These are phyloP conservation scores for Pogona vitticeps DNA, from an alignment of 2,113 vertebrate genomes.

Conservation along the genomic window DNA sequence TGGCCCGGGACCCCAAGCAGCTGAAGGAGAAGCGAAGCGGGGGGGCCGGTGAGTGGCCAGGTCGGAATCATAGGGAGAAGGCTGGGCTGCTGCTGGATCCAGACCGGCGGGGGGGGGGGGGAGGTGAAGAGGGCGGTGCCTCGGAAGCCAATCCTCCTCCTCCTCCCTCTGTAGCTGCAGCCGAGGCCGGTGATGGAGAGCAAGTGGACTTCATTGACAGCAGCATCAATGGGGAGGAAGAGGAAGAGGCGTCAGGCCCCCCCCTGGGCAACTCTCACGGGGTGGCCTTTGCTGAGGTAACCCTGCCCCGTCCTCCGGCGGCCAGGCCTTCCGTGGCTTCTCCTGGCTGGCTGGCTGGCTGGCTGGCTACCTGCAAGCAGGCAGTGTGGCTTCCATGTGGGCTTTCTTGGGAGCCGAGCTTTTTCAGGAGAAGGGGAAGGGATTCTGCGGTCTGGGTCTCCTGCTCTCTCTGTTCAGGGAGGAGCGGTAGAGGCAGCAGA, in stretches of 20 bases:
- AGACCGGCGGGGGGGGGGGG: fast-evolving
- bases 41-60: slow-evolving; percentile 61
- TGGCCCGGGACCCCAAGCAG: slow-evolving; percentile 80
- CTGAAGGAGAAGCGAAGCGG: slow-evolving; percentile 74
- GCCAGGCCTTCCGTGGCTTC: not conserved
- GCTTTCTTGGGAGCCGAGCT: too few relatives aligned
- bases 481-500: too few relatives aligned
- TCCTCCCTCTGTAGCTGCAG: slow-evolving; percentile 40
- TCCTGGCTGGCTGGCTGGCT: not conserved
- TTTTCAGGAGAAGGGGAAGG: too few relatives aligned
- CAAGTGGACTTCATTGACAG: slow-evolving; percentile 83
- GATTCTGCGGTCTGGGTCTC: not conserved
- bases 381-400: too few relatives aligned
- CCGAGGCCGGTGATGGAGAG: slow-evolving; percentile 79
- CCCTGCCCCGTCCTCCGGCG: not conserved
- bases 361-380: too few relatives aligned
- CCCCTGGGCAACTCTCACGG: not conserved
- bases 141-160: fast-evolving
- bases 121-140: fast-evolving
- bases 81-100: too few relatives aligned
- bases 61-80: not conserved
- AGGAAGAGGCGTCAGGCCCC: slow-evolving; percentile 62
- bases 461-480: not conserved
- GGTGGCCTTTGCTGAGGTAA: slow-evolving; percentile 50
- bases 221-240: slow-evolving; percentile 79